Conservation (phyloP, 2,113 vertebrate species). For the Casuarius casuarius region DNA sequence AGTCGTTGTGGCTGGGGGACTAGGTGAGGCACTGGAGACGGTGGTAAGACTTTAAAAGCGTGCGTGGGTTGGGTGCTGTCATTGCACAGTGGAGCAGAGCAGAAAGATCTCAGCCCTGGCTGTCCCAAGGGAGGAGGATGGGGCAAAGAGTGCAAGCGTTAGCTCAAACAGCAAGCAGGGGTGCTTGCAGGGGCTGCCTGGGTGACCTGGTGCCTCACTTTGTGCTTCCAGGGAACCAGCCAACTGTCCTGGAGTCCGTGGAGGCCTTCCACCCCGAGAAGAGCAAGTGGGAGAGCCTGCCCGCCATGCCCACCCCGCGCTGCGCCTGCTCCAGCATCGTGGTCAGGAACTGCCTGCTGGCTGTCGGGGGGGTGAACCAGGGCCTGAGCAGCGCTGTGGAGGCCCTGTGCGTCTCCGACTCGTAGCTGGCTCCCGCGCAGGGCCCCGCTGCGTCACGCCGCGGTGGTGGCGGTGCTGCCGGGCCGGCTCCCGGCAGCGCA, state of each 20-base stretch:
- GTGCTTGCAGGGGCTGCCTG: not conserved
- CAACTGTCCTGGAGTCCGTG: constrained; percentile 88
- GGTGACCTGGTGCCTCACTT: not conserved
- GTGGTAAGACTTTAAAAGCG: rapidly evolving
- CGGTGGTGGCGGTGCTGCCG: not conserved
- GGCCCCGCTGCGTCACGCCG: not conserved
- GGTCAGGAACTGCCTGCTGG: constrained; percentile 89
- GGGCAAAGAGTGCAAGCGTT: not conserved
- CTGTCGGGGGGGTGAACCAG: constrained; percentile 94
- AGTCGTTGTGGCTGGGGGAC: constrained; percentile 90
- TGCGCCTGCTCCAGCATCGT: constrained; percentile 93
- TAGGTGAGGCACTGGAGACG: constrained; percentile 80
- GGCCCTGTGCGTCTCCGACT: constrained; percentile 88
- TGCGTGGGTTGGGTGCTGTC: rapidly evolving
- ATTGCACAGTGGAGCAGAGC: too few relatives aligned
- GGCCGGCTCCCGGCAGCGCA: not conserved
- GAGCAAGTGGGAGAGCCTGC: constrained; percentile 92
- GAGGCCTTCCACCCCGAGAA: constrained; percentile 92
- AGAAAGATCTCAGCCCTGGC: not conserved
- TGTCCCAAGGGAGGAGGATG: not conserved
- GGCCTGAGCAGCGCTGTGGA: constrained; percentile 91
- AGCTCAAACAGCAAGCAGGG: too few relatives aligned
- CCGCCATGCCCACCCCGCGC: constrained; percentile 90
- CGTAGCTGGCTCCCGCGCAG: not conserved
- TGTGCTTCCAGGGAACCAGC: constrained; percentile 87